These are phyloP conservation scores for Archegozetes longisetosus DNA, from an alignment of 1,140 invertebrate species.

Conservation along the genomic window DNA sequence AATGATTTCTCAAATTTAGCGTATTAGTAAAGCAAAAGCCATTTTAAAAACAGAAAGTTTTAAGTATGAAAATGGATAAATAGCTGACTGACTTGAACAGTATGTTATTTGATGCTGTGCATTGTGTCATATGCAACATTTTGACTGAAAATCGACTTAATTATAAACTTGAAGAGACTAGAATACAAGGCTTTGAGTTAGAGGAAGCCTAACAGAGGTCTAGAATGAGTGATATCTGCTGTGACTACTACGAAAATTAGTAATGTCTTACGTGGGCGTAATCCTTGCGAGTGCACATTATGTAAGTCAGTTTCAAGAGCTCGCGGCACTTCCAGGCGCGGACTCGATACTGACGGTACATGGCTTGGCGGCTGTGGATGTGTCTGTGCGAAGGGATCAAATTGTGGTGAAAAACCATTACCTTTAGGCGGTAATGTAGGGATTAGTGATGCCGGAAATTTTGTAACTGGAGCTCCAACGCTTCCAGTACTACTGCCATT, in stretches of 20 bases:
- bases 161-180: no score
- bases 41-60: no score
- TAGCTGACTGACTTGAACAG: no score
- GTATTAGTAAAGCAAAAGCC: no score
- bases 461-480: constrained; percentile 8
- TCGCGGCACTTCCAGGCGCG: not conserved
- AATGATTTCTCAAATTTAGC: no score
- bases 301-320: not conserved
- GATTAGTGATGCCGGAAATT: constrained; percentile 9
- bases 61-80: not conserved
- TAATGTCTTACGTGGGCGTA: not conserved
- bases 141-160: no score
- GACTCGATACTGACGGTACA: not conserved
- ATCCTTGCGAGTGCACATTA: not conserved
- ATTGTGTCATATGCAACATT: no score
- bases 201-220: no score
- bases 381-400: constrained; percentile 3
- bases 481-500: constrained; percentile 5
- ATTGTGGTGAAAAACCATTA: not conserved
- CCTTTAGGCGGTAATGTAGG: constrained; percentile 7
- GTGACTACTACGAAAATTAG: no score
- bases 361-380: not conserved
- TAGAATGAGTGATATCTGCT: no score
- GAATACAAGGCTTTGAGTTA: no score
- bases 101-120: no score